Evolutionary conservation across 2,113 vertebrate species (phyloP), one percentile per base, ranked within the genome.

Genomic region (Collichthys lucidus): DNA sequence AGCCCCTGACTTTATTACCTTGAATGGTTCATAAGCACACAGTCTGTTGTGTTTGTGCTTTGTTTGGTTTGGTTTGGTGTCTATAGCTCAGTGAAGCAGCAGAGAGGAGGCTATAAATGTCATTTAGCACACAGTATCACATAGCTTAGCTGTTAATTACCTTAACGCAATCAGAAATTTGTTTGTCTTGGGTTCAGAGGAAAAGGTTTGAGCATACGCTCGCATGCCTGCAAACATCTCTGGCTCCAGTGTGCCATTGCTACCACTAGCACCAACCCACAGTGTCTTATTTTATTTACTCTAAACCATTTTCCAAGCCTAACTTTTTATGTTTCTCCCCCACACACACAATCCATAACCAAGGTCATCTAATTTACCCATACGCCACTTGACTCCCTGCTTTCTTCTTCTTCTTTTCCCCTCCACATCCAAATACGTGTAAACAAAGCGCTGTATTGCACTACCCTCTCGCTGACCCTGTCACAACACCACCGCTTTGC

Each of bases 401-500:
- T 40, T 19, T 14, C 42, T 15, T 31, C 60, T 12, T 40, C 35
- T 35, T 35, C 35, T 8, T 35, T 35, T 35, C 8, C 35, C 53
- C 22, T 40, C 61, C 40, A 15, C 53, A 26, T 61, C 46, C 47
- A 50, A 64, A n/a, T 20, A 59, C 76, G 44, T 24, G 44, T 79
- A 86, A 88, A 88, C 79, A 90, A 77, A 80, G 14, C 24, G 49
- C 50, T 50, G 75, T 63, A 68, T 64, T 74, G 63, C 56, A 40
- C 67, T 84, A 86, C 79, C 80, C 83, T 74, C 73, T 82, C 61
- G 49, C 57, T 49, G 46, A 52, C 63, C 71, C 87, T 89, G 88
- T 90, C 90, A 88, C 74, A 89, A 80, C 88, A 86, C 55, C 71
- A 69, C 83, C 72, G 78, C 78, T 86, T 81, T 84, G 79, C 78